Evolutionary conservation across 2,113 vertebrate species (phyloP).

Genomic region (Salvator merianae): DNA sequence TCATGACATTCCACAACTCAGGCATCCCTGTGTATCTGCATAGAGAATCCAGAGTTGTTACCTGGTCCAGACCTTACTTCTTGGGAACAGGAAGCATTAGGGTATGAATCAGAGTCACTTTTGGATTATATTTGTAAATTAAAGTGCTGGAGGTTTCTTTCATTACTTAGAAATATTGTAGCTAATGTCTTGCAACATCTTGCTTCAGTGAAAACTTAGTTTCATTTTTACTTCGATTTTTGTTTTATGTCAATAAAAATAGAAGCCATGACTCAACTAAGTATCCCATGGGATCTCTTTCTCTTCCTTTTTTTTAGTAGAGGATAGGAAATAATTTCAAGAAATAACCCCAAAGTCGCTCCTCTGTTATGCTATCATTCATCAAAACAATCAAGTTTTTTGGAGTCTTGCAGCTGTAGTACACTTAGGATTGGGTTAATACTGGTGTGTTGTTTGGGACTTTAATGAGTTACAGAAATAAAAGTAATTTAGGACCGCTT

Average conservation of each 20-base stretch:
- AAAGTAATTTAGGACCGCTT: no score
- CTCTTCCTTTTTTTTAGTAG: no score
- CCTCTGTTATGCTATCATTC: no score
- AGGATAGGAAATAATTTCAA: no score
- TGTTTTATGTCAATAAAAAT: no score
- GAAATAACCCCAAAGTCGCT: no score
- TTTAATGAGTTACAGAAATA: neutral
- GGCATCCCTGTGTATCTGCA: conserved; percentile 99
- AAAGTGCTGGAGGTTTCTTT: neutral
- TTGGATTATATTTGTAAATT: no score
- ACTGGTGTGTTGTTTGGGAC: neutral
- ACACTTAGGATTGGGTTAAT: neutral
- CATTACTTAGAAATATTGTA: neutral
- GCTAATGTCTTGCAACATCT: no score
- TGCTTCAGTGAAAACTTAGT: no score
- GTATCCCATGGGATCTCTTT: no score
- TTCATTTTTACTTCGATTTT: no score
- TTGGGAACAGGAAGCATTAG: conserved; percentile 98
- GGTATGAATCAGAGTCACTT: conserved; percentile 75
- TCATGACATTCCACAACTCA: conserved; percentile 99
- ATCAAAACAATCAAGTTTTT: neutral
- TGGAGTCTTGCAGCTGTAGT: neutral
- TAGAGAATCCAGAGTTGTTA: conserved; percentile 96
- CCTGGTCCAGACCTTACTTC: conserved; percentile 98
- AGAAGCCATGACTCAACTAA: no score